Base-by-base conservation (phyloP, 2,797 vertebrate genomes). In the Pseudotriccus pelzelni region DNA sequence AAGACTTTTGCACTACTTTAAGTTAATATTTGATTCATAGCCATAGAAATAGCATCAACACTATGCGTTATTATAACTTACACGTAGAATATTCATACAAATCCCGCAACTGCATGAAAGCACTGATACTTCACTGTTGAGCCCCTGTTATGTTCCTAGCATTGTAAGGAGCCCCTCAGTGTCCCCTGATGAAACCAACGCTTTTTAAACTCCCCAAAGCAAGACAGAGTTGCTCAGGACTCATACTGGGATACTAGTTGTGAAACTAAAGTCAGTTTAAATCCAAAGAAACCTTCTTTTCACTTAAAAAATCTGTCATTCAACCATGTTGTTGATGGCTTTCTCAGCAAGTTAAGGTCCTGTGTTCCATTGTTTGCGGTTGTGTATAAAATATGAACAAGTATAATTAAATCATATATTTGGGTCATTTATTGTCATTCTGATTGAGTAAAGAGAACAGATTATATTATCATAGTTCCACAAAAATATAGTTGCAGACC, bases 1-100 rank as follows among this genome's bases (percentile, higher is more conserved):
- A 58, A 55, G 41, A 81, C 14, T 36, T 72, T 63, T 91, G n/a
- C 76, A 94, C 69, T 94, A 91, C 47, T 87, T 81, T 66, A 37
- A 15, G 64, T 76, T 59, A 37, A 17, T 84, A 67, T 67, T 70
- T 66, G 22, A 60, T 36, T 83, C 27, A 28, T 63, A 60, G 11
- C 8, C 32, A 11, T 41, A 46, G 9, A 66, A 80, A 41, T 32
- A 73, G 1, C 10, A 56, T 60, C 11, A 72, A 30, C 49, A n/a
- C 4, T 64, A 23, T 25, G 17, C 16, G 19, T 69, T 86, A 8
- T 46, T 81, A 25, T 32, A 53, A 46, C 30, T 52, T 53, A 25
- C 3, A 47, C 3, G 8, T 34, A 22, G 6, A 21, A 14, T 73
- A 59, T 50, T 89, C 21, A 37, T 32, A 41, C 1, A 7, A n/a